These are phyloP conservation scores for Coenonympha arcania DNA, from an alignment of 2,888 invertebrate genomes.

Conservation along the genomic window DNA sequence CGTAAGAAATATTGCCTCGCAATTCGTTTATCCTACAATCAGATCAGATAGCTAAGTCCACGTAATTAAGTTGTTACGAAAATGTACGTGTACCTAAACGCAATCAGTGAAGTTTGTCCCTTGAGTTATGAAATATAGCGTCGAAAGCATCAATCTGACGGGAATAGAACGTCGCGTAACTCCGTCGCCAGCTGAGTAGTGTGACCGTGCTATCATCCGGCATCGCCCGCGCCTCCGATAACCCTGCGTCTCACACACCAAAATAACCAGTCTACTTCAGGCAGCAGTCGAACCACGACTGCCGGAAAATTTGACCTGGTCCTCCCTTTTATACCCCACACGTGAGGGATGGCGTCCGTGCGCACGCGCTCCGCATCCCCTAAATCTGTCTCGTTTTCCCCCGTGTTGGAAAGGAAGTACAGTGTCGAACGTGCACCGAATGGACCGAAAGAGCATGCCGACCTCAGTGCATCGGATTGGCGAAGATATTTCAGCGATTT, in stretches of 20 bases:
- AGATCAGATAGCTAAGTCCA: not conserved
- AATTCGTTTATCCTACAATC: not conserved
- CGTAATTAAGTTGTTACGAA: not conserved
- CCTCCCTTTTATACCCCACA: slow-evolving; percentile 58
- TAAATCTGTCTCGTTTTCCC: slow-evolving; percentile 78
- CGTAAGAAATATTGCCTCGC: not conserved
- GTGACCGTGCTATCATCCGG: slow-evolving; percentile 65
- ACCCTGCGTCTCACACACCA: slow-evolving; percentile 52
- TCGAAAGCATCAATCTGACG: slow-evolving; percentile 71
- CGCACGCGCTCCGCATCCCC: slow-evolving; percentile 79
- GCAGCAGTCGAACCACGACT: slow-evolving; percentile 68
- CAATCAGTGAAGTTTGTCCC: slow-evolving; percentile 60
- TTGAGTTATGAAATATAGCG: slow-evolving; percentile 62
- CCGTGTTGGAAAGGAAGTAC: slow-evolving; percentile 75
- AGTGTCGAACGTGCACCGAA: slow-evolving; percentile 59
- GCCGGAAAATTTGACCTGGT: slow-evolving; percentile 45
- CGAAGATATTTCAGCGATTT: slow-evolving; percentile 68
- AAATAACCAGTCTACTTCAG: slow-evolving; percentile 68
- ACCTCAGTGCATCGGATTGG: slow-evolving; percentile 61
- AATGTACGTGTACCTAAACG: not conserved
- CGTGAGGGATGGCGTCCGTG: slow-evolving; percentile 73
- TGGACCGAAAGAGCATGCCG: slow-evolving; percentile 51
- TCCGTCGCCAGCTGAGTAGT: slow-evolving; percentile 60
- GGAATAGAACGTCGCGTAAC: slow-evolving; percentile 70
- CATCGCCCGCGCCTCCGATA: slow-evolving; percentile 63